These are phyloP conservation scores for Oceanodroma tethys DNA, from an alignment of 2,113 vertebrate genomes.

Conservation along the genomic window DNA sequence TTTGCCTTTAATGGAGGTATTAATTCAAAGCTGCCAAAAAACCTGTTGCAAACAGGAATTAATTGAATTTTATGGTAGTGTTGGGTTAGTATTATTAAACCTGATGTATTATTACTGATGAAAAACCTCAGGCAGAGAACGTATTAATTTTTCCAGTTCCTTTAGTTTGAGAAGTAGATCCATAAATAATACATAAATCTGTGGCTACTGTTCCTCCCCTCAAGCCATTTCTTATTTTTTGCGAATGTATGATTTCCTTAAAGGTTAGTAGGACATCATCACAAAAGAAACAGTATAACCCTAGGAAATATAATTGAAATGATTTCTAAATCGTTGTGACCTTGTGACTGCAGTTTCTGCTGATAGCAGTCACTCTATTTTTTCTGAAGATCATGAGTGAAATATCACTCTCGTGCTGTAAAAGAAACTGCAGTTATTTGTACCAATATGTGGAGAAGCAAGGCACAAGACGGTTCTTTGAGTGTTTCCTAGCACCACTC, in stretches of 20 bases:
- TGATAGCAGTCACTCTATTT: background rate
- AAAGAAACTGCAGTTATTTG: background rate
- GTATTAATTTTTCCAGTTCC: background rate
- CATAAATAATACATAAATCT: conserved; percentile 39
- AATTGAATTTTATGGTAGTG: background rate
- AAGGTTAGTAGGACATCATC: conserved; percentile 26
- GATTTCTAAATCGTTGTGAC: background rate
- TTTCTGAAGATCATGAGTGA: background rate
- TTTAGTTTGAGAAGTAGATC: background rate
- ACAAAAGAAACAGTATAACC: background rate
- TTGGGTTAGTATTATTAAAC: background rate
- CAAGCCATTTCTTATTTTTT: background rate
- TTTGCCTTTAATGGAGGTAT: background rate
- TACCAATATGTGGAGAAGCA: background rate
- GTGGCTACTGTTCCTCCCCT: background rate
- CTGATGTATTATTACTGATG: background rate
- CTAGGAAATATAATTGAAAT: background rate
- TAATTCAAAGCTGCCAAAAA: background rate
- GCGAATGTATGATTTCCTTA: background rate
- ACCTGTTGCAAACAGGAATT: background rate
- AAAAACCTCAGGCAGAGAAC: background rate
- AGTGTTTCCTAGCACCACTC: background rate
- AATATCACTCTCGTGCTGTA: background rate
- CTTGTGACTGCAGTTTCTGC: background rate
- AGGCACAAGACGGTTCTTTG: background rate